phyloP scores from a whole-genome alignment of 2,797 vertebrate species.

The Enteromius mattozi region DNA sequence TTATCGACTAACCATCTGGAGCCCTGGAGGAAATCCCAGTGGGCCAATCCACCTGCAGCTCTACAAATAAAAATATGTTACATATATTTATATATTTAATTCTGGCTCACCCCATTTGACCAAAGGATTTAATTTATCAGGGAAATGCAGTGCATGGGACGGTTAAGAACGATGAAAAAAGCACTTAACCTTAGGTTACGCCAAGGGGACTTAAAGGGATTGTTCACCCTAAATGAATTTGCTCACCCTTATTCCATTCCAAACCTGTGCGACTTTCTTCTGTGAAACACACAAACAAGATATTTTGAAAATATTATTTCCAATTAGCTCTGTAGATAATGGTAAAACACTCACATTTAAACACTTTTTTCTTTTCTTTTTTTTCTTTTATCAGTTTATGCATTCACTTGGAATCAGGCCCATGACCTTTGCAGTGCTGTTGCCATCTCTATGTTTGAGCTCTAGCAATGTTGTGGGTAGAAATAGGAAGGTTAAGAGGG shows the following conservation, averaged over 20 bases:
- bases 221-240: neutral
- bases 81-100: neutral
- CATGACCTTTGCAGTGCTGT: neutral
- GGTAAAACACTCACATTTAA: neutral
- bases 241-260: neutral
- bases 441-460: neutral
- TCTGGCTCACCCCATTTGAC: neutral
- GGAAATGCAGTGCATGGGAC: neutral
- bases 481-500: neutral
- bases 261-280: neutral
- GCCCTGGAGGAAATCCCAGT: conserved; percentile 9
- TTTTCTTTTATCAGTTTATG: neutral
- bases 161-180: neutral
- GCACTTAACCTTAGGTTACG: conserved; percentile 1
- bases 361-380: too few relatives aligned
- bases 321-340: neutral
- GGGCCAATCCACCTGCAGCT: conserved; percentile 21
- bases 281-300: neutral
- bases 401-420: neutral
- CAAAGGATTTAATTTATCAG: conserved; percentile 15
- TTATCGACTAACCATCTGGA: conserved; percentile 23
- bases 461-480: neutral
- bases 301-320: neutral
- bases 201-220: neutral
- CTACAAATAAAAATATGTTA: neutral